Evolutionary conservation across 2,888 invertebrate genomes (phyloP).

Genomic region (Hemaris fuciformis): DNA sequence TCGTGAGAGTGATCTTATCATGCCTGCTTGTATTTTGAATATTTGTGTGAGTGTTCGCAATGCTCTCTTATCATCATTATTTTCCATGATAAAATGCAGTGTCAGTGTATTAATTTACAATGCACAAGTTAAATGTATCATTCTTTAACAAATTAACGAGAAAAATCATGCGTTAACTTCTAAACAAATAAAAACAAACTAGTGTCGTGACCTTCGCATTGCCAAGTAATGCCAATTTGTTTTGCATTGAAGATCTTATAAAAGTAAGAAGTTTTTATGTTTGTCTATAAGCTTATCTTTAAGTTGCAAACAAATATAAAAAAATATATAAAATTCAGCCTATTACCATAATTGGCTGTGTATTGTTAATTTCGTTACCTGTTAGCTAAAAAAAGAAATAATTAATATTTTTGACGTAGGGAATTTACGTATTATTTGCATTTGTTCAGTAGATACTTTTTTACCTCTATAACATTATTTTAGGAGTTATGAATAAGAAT

Average conservation of each 20-base stretch:
- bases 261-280: neutral
- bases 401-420: too few relatives aligned
- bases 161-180: neutral
- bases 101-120: neutral
- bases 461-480: too few relatives aligned
- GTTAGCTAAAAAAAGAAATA: too few relatives aligned
- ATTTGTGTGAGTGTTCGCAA: neutral
- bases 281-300: too few relatives aligned
- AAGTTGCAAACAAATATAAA: too few relatives aligned
- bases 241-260: neutral
- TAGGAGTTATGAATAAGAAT: too few relatives aligned
- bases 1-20: neutral
- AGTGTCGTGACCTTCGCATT: neutral
- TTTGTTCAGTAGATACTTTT: too few relatives aligned
- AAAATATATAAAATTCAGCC: too few relatives aligned
- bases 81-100: constrained; percentile 1
- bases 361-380: too few relatives aligned
- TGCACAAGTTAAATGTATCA: neutral
- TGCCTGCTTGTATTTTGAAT: neutral
- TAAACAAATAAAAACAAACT: neutral
- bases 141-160: neutral
- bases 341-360: too few relatives aligned
- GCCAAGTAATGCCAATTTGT: neutral
- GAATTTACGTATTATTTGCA: too few relatives aligned
- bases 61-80: neutral